phyloP scores from a whole-genome alignment of 92 coral and sea anemone species.

The Phenganax marumi region DNA sequence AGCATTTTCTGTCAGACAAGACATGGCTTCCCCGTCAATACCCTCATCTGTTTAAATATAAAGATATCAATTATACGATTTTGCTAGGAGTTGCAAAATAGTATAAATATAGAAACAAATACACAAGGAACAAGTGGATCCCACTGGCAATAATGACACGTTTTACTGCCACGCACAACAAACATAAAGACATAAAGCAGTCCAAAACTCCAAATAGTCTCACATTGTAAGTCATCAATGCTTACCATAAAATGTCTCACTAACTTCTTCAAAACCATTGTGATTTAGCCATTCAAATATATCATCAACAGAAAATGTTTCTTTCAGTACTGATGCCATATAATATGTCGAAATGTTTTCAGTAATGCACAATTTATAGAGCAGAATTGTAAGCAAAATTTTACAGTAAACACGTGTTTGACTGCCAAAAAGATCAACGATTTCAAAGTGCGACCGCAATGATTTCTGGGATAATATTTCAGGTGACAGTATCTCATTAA shows the following conservation, averaged over 20 bases:
- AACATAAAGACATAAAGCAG: background rate
- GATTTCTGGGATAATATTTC: too few species aligned
- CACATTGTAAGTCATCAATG: background rate
- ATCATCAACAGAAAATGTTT: conserved; percentile 11
- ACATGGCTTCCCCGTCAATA: conserved; percentile 44
- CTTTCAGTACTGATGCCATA: conserved; percentile 11
- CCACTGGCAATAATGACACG: too few species aligned
- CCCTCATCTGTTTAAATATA: conserved; percentile 18
- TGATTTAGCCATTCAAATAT: conserved; percentile 7
- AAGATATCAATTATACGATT: too few species aligned
- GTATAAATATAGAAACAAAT: background rate
- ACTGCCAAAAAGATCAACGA: too few species aligned
- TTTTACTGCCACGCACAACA: too few species aligned
- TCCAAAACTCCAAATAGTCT: background rate
- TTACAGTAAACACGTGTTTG: too few species aligned
- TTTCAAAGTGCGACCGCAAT: too few species aligned
- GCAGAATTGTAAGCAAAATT: too few species aligned
- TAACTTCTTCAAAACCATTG: conserved; percentile 25
- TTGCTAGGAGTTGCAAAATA: too few species aligned
- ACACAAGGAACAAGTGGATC: background rate
- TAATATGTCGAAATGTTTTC: too few species aligned
- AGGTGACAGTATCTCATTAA: too few species aligned
- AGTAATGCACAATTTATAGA: too few species aligned
- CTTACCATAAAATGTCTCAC: conserved; percentile 26
- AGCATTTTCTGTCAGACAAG: conserved; percentile 22